Base-by-base conservation (phyloP, 2,888 invertebrate genomes). In the Druceiella hillmani region DNA sequence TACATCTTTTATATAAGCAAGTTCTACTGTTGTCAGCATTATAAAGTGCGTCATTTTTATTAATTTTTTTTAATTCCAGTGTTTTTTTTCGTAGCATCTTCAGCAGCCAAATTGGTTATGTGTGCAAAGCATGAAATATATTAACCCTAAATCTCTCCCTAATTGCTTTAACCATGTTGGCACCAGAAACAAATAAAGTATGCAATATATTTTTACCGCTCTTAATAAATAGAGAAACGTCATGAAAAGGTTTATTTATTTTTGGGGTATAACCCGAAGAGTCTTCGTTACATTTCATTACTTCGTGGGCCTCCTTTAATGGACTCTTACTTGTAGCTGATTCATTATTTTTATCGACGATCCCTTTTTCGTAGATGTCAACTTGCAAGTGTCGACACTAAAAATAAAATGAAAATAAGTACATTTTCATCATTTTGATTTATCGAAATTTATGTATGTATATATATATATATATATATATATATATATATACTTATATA, bases 21-120 rank as follows among this genome's bases (percentile, higher is more conserved):
- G 33, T 16, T 38, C 33, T 16, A 33, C 38, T 24, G 38, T 27
- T n/a, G 38, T 33, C 27, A 33, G 38, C 38, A 38, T 38, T 4
- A 26, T 33, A 14, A 14, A 27, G 38, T 33, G 33, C 33, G 15
- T 33, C 3, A 34, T 33, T 33, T 33, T 38, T 38, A 15, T 25
- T 34, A 16, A 26, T 9, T 10, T 14, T 12, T 7, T 12, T 34
- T 17, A 34, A 34, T 34, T 12, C 26, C 15, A 27, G 9, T 11
- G 14, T n/a, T 14, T 14, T 9, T 32, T 11, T 3, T 2, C n/a
- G 9, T 15, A 6, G 15, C 14, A 2, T 34, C 27, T 14, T n/a
- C 25, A 10, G 22, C 27, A 25, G n/a, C n/a, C n/a, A n/a, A n/a
- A 26, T 26, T 26, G 4, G 12, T 26, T 12, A 9, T 26, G 12